Base-by-base conservation (phyloP, 2,113 vertebrate species). In the Corythornis madagascariensis region DNA sequence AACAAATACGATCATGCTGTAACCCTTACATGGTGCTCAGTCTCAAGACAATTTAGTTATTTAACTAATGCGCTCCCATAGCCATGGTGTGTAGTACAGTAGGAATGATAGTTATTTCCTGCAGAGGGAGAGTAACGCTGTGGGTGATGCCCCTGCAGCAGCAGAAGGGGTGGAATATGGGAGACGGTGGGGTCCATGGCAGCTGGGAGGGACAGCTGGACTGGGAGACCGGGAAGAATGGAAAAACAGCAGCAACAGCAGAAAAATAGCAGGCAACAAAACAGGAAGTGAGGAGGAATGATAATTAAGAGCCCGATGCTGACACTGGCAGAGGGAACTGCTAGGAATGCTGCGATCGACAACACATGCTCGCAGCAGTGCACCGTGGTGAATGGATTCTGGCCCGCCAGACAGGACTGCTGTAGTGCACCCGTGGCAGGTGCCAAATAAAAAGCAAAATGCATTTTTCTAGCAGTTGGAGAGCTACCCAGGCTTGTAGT, bases 31-130 rank as follows among this genome's bases (percentile, higher is more conserved):
- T 47, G 45, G 82, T 65, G 53, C 55, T 93, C 71, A 71, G 94
- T 91, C 95, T 94, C 92, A 86, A 71, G 92, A 93, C 64, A 95
- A 89, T 94, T 96, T 63, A 92, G 92, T 91, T 71, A 92, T 89
- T 93, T 89, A 92, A 94, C 82, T 71, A 52, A 95, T 50, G 91
- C 89, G 40, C 72, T 94, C 64, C 94, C 76, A 86, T 10, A 93
- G 53, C 60, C 78, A 40, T 86, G 60, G n/a, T 42, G 74, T 86
- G 82, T 43, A 79, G 86, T 82, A 48, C 43, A 79, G 78, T 64
- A 94, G 79, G 88, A 95, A 96, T 93, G 85, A 96, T 9, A 93
- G 88, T 60, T 94, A 96, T 96, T 96, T 94, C 89, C 94, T 96
- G 92, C 72, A 85, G 35, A 81, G 61, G 56, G 63, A 95, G 61